phyloP scores from a whole-genome alignment of 2,797 vertebrate genomes.

The Phoeniculus purpureus region DNA sequence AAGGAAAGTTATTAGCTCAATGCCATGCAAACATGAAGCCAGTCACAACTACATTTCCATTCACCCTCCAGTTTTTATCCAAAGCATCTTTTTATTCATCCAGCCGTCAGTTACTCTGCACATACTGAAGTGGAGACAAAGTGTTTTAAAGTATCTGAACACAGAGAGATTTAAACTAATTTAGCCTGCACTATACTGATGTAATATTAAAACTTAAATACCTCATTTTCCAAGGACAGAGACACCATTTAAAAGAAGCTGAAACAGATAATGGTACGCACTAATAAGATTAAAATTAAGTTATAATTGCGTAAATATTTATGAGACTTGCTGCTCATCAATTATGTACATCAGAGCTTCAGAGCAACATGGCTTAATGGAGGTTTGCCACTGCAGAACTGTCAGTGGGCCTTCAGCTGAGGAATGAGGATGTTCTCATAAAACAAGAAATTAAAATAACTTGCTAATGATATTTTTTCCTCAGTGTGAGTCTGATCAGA shows the following conservation, averaged over 20 bases:
- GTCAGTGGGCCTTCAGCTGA: background rate
- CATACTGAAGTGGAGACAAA: background rate
- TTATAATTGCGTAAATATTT: conserved; percentile 5
- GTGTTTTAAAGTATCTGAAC: background rate
- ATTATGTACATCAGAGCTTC: background rate
- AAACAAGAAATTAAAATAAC: background rate
- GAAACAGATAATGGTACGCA: background rate
- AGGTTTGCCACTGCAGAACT: background rate
- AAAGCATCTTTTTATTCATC: background rate
- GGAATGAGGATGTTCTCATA: background rate
- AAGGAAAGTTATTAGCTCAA: background rate
- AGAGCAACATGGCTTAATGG: background rate
- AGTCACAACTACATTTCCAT: background rate
- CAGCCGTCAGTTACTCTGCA: background rate
- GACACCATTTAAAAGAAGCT: background rate
- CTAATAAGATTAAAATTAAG: background rate
- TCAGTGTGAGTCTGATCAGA: background rate
- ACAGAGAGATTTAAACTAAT: background rate
- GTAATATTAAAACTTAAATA: background rate
- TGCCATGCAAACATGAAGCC: background rate
- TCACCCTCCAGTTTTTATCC: background rate
- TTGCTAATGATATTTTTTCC: background rate
- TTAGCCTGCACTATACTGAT: background rate
- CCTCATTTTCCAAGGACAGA: background rate
- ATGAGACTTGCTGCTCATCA: background rate